phyloP scores from a whole-genome alignment of 2,113 vertebrate species.

The Festucalex cinctus region DNA sequence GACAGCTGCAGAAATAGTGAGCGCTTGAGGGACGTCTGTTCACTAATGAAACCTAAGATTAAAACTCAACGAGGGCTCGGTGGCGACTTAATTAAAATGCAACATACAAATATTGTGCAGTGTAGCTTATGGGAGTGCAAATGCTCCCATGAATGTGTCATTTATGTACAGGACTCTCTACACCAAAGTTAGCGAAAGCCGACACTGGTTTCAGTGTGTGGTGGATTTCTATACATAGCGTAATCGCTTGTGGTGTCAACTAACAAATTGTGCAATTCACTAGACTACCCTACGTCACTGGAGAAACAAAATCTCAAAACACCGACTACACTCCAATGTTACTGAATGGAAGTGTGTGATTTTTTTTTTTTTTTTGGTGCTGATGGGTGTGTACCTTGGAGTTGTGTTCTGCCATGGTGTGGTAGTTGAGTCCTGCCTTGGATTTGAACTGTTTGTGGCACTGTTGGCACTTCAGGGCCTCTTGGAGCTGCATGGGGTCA shows the following conservation, averaged over 20 bases:
- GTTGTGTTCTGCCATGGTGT: slow-evolving; percentile 92
- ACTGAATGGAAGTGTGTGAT: background rate
- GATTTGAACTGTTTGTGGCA: slow-evolving; percentile 97
- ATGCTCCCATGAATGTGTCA: background rate
- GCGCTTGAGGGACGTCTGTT: slow-evolving; percentile 26
- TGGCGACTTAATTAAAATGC: slow-evolving; percentile 9
- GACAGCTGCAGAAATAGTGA: slow-evolving; percentile 33
- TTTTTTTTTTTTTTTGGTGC: background rate
- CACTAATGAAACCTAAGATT: slow-evolving; percentile 7
- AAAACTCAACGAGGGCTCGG: background rate
- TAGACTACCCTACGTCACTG: slow-evolving; percentile 34
- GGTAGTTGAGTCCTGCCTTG: slow-evolving; percentile 97
- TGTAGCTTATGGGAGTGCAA: background rate
- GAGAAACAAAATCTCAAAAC: slow-evolving; percentile 10
- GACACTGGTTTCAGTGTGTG: slow-evolving; percentile 9
- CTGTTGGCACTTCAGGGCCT: slow-evolving; percentile 93
- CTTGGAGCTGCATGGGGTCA: slow-evolving; percentile 80
- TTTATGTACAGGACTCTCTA: background rate
- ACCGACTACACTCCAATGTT: background rate
- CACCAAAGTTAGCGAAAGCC: slow-evolving; percentile 8
- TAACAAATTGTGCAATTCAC: slow-evolving; percentile 20
- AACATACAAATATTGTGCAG: background rate
- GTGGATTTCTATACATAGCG: slow-evolving; percentile 20
- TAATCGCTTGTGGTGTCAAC: slow-evolving; percentile 20
- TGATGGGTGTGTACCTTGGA: slow-evolving; percentile 78